A percentile compares a stretch with the other conserved stretches of the same genome.
Evolutionary conservation across 2,113 vertebrate species (phyloP).

Genomic region (Ailurus styani): DNA sequence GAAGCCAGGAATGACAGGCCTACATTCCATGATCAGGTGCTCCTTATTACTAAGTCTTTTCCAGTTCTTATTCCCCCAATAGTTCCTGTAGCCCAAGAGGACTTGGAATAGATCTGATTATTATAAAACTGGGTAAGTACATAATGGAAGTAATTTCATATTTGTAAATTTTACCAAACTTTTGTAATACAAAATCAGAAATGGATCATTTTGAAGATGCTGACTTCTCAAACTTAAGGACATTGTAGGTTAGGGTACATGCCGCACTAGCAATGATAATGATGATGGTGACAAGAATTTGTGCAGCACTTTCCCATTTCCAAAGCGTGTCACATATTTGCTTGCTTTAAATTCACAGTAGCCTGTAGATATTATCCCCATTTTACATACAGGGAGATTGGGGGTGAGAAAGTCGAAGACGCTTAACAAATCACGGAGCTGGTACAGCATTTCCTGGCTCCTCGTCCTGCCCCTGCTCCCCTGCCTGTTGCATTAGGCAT

Average conservation of each 20-base stretch:
- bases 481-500: not conserved
- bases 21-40: not conserved
- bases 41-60: not conserved
- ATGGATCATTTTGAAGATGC: not conserved
- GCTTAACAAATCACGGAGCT: not conserved
- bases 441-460: not conserved
- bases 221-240: slow-evolving; percentile 10
- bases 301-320: not conserved
- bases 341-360: slow-evolving; percentile 31
- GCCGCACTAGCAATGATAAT: not conserved
- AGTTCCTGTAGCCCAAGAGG: not conserved
- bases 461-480: not conserved
- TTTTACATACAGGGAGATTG: not conserved
- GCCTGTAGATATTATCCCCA: not conserved
- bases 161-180: slow-evolving; percentile 1
- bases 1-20: not conserved
- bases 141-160: not conserved
- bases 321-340: not conserved
- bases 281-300: not conserved
- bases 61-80: not conserved
- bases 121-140: not conserved
- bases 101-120: not conserved
- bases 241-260: not conserved
- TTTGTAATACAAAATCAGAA: slow-evolving; percentile 26
- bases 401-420: not conserved